Evolutionary conservation across 2,888 invertebrate genomes (phyloP).

Genomic region (Synanthedon andrenaeformis): DNA sequence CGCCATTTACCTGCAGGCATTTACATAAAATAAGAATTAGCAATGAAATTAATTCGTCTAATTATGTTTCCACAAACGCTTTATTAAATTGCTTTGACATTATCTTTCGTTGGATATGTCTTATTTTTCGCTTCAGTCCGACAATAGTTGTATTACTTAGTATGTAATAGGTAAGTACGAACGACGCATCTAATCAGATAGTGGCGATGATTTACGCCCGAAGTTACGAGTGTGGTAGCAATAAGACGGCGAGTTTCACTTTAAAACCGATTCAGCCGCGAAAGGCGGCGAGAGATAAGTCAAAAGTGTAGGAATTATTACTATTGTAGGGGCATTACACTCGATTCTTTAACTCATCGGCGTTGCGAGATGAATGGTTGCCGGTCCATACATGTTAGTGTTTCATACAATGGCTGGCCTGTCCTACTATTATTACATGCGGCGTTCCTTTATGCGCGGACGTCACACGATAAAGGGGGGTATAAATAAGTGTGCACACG

Average conservation of each 20-base stretch:
- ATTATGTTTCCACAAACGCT: no score
- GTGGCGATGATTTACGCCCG: background rate
- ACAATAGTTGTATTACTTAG: no score
- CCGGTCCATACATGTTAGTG: slow-evolving; percentile 25
- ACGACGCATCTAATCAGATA: no score
- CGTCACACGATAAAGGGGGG: slow-evolving; percentile 29
- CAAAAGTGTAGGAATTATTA: slow-evolving; percentile 24
- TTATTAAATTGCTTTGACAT: no score
- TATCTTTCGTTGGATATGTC: no score
- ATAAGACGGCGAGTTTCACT: background rate
- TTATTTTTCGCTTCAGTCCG: no score
- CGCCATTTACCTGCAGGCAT: no score
- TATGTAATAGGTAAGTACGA: no score
- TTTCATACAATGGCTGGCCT: slow-evolving; percentile 36
- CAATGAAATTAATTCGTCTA: no score
- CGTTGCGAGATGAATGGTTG: slow-evolving; percentile 40
- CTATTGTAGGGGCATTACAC: slow-evolving; percentile 41
- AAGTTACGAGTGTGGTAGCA: background rate
- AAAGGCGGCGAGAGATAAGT: background rate
- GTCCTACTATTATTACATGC: slow-evolving; percentile 53
- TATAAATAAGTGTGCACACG: slow-evolving; percentile 45
- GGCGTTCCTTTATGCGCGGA: slow-evolving; percentile 41
- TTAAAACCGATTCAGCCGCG: background rate
- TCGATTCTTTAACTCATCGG: slow-evolving; percentile 34
- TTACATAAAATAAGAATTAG: no score